Conservation (phyloP, 2,888 invertebrate species). For the Hirtodrosophila histrioides region DNA sequence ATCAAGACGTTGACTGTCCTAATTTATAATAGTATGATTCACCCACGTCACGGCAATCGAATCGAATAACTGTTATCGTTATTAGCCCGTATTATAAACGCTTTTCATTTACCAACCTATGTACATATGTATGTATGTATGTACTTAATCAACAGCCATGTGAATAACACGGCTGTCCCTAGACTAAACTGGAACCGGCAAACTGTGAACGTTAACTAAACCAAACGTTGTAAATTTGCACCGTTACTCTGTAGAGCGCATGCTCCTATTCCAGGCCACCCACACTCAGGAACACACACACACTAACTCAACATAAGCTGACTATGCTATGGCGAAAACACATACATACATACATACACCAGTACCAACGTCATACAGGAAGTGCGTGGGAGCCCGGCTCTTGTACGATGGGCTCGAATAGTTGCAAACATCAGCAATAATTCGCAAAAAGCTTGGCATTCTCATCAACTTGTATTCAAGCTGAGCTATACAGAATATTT, state of each 20-base stretch:
- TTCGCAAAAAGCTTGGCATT: no score
- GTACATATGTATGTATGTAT: neutral
- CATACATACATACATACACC: no score
- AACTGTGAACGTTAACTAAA: constrained; percentile 57
- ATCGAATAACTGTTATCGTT: constrained; percentile 30
- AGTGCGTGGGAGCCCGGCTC: constrained; percentile 11
- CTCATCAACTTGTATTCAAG: no score
- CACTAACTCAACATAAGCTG: constrained; percentile 13
- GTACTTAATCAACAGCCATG: constrained; percentile 28
- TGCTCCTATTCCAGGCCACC: constrained; percentile 35
- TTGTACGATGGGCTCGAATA: constrained; percentile 15
- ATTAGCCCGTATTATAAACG: constrained; percentile 14
- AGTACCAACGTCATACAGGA: constrained; percentile 9
- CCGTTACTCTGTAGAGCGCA: constrained; percentile 46
- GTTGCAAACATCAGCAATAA: constrained; percentile 4
- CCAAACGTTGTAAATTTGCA: constrained; percentile 2
- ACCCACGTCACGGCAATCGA: constrained; percentile 1
- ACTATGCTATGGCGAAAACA: neutral
- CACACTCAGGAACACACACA: constrained; percentile 2
- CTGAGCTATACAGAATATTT: neutral
- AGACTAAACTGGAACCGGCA: constrained; percentile 51
- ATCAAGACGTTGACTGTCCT: neutral
- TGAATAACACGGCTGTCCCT: constrained; percentile 13
- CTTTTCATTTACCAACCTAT: constrained; percentile 23
- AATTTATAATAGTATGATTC: constrained; percentile 1